Base-by-base conservation (phyloP, 2,113 vertebrate genomes). In the Seriola aureovittata region DNA sequence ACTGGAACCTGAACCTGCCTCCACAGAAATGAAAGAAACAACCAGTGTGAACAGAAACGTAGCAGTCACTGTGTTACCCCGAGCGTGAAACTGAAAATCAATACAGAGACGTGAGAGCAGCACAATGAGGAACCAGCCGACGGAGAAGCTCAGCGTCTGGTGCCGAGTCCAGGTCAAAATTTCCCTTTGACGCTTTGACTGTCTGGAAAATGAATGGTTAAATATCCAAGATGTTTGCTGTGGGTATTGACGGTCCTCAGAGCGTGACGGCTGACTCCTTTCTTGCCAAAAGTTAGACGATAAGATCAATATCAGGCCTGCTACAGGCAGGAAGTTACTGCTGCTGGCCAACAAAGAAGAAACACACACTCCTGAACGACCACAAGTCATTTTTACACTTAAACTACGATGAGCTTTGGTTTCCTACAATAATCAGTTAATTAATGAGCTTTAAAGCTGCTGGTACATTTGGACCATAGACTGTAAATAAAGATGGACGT, bases 51-150 rank as follows among this genome's bases (percentile, higher is more conserved):
- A 11, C 3, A 1, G 38, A 77, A 65, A 62, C 9, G 5, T 57
- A 57, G 16, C 0, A 36, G 59, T 12, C 25, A 21, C 34, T 65
- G 68, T 14, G 69, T 42, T 50, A 68, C 16, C 62, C 36, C 3
- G 0, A 65, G 14, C 16, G 1, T 57, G 44, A 50, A 8, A 44
- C 5, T 32, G 25, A 48, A 60, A 74, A 71, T 34, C 13, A 21
- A 60, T 32, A 55, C 4, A 19, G 50, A 50, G 38, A 75, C 5
- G 23, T 17, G 19, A 50, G 36, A 32, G 50, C 38, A 3, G 3
- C 50, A 1, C 25, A 55, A 4, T 69, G 72, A 70, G 40, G 36
- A 10, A 72, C 42, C 13, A 11, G 32, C 76, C 78, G 64, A 62
- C 40, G 25, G 50, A 3, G 29, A 78, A 62, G 38, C 34, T 36